These are phyloP conservation scores for Thamnophis sirtalis DNA, from an alignment of 2,113 vertebrate species.

Conservation along the genomic window DNA sequence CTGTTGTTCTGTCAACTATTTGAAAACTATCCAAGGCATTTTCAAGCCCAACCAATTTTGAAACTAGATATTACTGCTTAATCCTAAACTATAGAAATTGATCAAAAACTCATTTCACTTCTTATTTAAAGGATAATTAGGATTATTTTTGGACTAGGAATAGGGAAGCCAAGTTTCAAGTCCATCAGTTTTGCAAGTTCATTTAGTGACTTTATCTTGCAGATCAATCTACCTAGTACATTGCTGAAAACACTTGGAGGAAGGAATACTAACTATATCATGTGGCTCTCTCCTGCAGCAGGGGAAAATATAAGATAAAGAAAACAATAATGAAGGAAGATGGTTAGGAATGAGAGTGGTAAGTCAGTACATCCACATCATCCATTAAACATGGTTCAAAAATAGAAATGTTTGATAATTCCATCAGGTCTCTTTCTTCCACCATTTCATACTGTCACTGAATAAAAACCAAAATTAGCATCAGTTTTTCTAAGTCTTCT, in stretches of 20 bases:
- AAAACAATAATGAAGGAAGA: background rate
- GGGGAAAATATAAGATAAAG: background rate
- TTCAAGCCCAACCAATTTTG: background rate
- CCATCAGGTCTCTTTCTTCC: background rate
- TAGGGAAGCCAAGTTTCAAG: background rate
- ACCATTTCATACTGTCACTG: too few species aligned
- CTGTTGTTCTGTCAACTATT: background rate
- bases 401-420: background rate
- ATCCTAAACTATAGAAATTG: background rate
- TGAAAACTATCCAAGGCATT: background rate
- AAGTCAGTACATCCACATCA: background rate
- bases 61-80: background rate
- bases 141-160: background rate
- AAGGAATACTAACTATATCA: background rate
- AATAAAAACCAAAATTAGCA: background rate
- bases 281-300: background rate
- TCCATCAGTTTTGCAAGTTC: background rate
- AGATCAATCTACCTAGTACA: background rate
- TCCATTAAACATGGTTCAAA: background rate
- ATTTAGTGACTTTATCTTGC: background rate
- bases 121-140: background rate
- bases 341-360: background rate
- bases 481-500: background rate
- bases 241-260: background rate
- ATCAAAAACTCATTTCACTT: background rate